phyloP scores from a whole-genome alignment of 2,797 vertebrate species.

The Allobates femoralis region DNA sequence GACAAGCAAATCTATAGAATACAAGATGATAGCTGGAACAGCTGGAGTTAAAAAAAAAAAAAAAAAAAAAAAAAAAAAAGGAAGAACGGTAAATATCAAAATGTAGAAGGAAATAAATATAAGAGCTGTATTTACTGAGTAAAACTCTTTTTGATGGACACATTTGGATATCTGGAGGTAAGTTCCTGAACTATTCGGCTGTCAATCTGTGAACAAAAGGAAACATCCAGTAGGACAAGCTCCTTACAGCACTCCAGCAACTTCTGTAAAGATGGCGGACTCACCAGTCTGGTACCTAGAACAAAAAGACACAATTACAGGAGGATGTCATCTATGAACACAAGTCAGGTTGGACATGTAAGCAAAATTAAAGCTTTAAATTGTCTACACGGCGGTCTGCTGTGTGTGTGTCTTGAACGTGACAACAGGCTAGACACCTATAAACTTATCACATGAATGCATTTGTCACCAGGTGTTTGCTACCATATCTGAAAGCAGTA shows the following conservation, averaged over 20 bases:
- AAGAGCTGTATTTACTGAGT: conserved; percentile 84
- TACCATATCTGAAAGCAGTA: too few species aligned
- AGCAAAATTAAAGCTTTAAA: neutral
- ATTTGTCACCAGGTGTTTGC: too few species aligned
- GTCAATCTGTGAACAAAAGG: conserved; percentile 98
- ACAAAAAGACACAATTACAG: conserved; percentile 59
- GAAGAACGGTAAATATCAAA: neutral
- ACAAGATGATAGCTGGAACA: conserved; percentile 10
- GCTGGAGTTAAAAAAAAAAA: neutral
- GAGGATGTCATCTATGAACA: neutral
- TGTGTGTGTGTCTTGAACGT: neutral
- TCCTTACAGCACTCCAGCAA: conserved; percentile 90
- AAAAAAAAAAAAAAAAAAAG: neutral
- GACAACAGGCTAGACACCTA: too few species aligned
- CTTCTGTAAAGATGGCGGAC: conserved; percentile 86
- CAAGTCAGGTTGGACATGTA: neutral
- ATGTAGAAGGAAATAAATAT: conserved; percentile 58
- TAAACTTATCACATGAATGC: too few species aligned
- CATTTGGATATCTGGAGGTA: conserved; percentile 86
- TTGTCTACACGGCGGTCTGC: neutral
- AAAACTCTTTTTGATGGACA: conserved; percentile 98
- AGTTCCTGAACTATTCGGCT: conserved; percentile 90
- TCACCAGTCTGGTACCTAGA: conserved; percentile 94
- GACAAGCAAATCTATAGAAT: neutral
- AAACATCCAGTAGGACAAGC: conserved; percentile 92